Conservation (phyloP, 2,888 invertebrate species). For the Panzeria rudis region DNA sequence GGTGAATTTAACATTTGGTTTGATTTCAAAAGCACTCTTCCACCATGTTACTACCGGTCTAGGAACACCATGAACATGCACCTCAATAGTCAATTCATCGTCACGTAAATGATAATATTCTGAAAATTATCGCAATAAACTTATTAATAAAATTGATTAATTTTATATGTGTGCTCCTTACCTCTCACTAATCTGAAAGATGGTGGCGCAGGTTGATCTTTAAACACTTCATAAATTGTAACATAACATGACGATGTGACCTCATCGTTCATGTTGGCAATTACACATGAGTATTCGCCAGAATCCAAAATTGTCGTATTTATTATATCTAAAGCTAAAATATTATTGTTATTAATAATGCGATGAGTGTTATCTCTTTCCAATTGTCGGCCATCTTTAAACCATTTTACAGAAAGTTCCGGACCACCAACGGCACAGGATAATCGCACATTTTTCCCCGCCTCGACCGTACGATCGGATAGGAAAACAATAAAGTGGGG, state of each 20-base stretch:
- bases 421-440: conserved; percentile 91
- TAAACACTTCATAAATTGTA: conserved; percentile 89
- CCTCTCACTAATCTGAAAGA: conserved; percentile 88
- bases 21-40: conserved; percentile 81
- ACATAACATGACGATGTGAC: conserved; percentile 89
- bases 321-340: conserved; percentile 85
- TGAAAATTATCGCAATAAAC: conserved; percentile 64
- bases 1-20: conserved; percentile 82
- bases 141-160: not conserved
- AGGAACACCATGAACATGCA: conserved; percentile 83
- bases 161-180: conserved; percentile 80
- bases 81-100: conserved; percentile 87
- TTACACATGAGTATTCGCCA: conserved; percentile 88
- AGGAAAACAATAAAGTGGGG: conserved; percentile 85
- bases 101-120: conserved; percentile 84
- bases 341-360: conserved; percentile 85
- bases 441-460: conserved; percentile 89
- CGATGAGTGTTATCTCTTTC: conserved; percentile 83
- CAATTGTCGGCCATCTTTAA: conserved; percentile 87
- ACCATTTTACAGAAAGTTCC: conserved; percentile 90
- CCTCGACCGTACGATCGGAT: conserved; percentile 90
- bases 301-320: conserved; percentile 86
- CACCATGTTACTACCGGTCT: conserved; percentile 82
- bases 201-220: conserved; percentile 89
- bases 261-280: conserved; percentile 90